Conservation (phyloP, 2,113 vertebrate genomes). For the Pithys albifrons region DNA sequence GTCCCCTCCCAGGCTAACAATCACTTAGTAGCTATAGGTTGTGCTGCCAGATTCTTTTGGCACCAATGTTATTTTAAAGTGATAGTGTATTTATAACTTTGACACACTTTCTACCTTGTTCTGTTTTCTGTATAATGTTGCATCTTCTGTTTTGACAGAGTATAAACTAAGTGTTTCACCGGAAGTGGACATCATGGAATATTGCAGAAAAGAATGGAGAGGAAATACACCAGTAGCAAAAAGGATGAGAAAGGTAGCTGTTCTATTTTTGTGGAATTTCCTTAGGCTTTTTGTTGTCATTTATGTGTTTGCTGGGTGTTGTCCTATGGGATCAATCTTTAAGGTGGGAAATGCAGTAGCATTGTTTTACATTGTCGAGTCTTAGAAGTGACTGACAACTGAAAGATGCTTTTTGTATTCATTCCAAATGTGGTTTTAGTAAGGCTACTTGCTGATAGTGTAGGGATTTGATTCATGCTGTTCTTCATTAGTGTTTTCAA, state of each 20-base stretch:
- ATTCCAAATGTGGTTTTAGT: not conserved
- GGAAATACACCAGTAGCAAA: constrained; percentile 88
- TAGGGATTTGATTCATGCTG: not conserved
- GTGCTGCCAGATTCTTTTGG: not conserved
- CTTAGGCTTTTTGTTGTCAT: not conserved
- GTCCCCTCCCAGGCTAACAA: not conserved
- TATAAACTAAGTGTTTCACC: constrained; percentile 81
- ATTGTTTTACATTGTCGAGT: not conserved
- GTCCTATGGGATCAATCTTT: not conserved
- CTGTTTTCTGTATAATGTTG: not conserved
- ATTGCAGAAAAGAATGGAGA: constrained; percentile 91
- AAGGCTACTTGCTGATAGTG: not conserved
- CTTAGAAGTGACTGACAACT: not conserved
- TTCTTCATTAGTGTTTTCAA: not conserved
- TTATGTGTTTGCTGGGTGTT: not conserved
- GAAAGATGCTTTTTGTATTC: not conserved
- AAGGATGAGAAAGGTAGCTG: constrained; percentile 86
- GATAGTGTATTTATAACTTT: not conserved
- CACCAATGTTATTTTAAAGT: not conserved
- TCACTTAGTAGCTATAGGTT: not conserved
- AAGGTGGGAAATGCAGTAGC: not conserved
- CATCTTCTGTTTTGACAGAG: constrained; percentile 57
- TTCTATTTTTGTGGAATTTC: not conserved
- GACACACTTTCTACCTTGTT: not conserved
- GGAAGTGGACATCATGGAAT: constrained; percentile 86